phyloP scores from a whole-genome alignment of 2,888 invertebrate species.

The Diploptera punctata region DNA sequence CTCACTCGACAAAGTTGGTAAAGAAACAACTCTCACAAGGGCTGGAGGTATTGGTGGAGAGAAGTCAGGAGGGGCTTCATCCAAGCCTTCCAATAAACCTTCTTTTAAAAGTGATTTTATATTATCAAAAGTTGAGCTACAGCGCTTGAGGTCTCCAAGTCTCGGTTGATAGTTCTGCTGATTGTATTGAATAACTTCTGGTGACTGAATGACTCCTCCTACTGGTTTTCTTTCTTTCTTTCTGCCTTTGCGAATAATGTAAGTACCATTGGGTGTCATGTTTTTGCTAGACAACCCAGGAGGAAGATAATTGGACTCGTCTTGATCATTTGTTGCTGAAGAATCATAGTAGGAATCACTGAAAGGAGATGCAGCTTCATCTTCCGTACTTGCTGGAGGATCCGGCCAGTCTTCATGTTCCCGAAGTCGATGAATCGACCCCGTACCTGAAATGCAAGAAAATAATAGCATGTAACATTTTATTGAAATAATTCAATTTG shows the following conservation, averaged over 20 bases:
- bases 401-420: slow-evolving; percentile 80
- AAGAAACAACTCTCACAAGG: slow-evolving; percentile 71
- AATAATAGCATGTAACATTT: too few relatives aligned
- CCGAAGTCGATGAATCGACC: slow-evolving; percentile 66
- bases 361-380: slow-evolving; percentile 71
- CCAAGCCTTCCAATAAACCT: slow-evolving; percentile 64
- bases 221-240: slow-evolving; percentile 69
- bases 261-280: slow-evolving; percentile 73
- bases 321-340: slow-evolving; percentile 43
- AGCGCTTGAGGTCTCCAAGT: slow-evolving; percentile 67
- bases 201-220: slow-evolving; percentile 63
- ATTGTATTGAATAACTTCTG: slow-evolving; percentile 44
- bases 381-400: slow-evolving; percentile 71
- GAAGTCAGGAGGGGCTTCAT: slow-evolving; percentile 63
- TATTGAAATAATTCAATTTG: too few relatives aligned
- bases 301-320: slow-evolving; percentile 39
- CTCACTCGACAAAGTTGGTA: slow-evolving; percentile 67
- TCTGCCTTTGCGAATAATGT: slow-evolving; percentile 78
- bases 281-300: slow-evolving; percentile 54
- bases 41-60: slow-evolving; percentile 66
- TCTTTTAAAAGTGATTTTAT: slow-evolving; percentile 76
- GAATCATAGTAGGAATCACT: slow-evolving; percentile 63
- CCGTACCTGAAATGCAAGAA: slow-evolving; percentile 66
- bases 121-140: slow-evolving; percentile 79
- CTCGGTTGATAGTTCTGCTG: neutral